A percentile compares a stretch with the other conserved stretches of the same genome.
Evolutionary conservation across 2,113 vertebrate species (phyloP).

Genomic region (Scalopus aquaticus): DNA sequence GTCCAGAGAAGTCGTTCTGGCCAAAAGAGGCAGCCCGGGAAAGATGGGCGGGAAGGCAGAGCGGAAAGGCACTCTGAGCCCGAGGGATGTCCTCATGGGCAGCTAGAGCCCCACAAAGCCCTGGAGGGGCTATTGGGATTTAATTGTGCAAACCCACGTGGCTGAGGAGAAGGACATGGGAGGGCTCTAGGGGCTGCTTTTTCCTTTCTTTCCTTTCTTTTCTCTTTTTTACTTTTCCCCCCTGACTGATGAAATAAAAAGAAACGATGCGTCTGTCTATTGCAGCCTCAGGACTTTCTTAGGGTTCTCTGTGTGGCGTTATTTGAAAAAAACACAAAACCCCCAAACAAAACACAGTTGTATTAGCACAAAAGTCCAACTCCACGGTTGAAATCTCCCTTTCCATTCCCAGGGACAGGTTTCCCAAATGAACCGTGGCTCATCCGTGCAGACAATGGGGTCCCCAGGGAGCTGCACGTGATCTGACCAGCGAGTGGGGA

Average conservation of each 20-base stretch:
- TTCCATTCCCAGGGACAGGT: constrained; percentile 63
- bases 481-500: constrained; percentile 43
- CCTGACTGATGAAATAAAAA: constrained; percentile 52
- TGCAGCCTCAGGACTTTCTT: constrained; percentile 50
- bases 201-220: constrained; percentile 58
- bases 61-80: constrained; percentile 3
- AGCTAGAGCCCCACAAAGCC: constrained; percentile 72
- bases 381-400: constrained; percentile 72
- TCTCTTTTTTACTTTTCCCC: not conserved
- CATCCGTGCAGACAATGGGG: constrained; percentile 62
- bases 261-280: constrained; percentile 36
- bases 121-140: constrained; percentile 80
- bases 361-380: constrained; percentile 73
- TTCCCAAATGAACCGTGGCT: constrained; percentile 71
- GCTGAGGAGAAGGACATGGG: constrained; percentile 71
- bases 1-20: not conserved
- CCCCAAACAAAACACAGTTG: constrained; percentile 76
- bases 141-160: constrained; percentile 84
- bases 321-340: constrained; percentile 75
- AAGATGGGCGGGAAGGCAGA: not conserved
- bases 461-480: constrained; percentile 66
- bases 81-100: constrained; percentile 51
- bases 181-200: constrained; percentile 12
- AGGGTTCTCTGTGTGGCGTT: constrained; percentile 67
- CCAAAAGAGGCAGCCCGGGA: constrained; percentile 3